Conservation (phyloP, 2,113 vertebrate genomes). For the Accipiter virgatus region DNA sequence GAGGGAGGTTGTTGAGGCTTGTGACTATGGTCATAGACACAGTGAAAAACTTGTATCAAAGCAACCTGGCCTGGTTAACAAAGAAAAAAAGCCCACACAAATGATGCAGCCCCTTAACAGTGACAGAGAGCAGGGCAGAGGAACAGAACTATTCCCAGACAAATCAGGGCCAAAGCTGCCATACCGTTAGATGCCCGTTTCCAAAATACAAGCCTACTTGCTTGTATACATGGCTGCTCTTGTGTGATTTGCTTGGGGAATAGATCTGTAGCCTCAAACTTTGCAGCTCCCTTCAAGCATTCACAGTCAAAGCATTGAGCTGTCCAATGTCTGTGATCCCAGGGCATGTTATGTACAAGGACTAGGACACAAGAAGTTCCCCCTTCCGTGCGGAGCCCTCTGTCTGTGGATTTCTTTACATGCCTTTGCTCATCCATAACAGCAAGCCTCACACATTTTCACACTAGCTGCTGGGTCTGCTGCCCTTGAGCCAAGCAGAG, state of each 20-base stretch:
- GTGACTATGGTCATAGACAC: not conserved
- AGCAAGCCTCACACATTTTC: not conserved
- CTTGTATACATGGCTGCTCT: not conserved
- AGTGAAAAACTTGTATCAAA: not conserved
- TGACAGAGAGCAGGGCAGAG: not conserved
- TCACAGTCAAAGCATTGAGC: not conserved
- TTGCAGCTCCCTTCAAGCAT: not conserved
- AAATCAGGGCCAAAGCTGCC: not conserved
- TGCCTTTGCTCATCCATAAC: not conserved
- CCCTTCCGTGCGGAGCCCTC: fast-evolving
- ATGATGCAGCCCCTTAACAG: not conserved
- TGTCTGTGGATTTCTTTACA: too few species aligned
- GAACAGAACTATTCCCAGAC: not conserved
- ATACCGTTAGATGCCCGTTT: not conserved
- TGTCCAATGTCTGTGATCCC: not conserved
- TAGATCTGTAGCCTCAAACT: not conserved
- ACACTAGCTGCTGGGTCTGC: not conserved
- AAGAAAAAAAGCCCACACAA: not conserved
- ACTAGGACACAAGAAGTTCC: not conserved
- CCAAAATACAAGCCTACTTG: not conserved
- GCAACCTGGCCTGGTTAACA: not conserved
- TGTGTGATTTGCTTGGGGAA: not conserved
- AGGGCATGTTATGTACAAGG: not conserved
- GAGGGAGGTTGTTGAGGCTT: not conserved
- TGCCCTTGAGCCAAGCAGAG: not conserved